Evolutionary conservation across 1,140 invertebrate species (phyloP).

Genomic region (Brachystomella parvula): DNA sequence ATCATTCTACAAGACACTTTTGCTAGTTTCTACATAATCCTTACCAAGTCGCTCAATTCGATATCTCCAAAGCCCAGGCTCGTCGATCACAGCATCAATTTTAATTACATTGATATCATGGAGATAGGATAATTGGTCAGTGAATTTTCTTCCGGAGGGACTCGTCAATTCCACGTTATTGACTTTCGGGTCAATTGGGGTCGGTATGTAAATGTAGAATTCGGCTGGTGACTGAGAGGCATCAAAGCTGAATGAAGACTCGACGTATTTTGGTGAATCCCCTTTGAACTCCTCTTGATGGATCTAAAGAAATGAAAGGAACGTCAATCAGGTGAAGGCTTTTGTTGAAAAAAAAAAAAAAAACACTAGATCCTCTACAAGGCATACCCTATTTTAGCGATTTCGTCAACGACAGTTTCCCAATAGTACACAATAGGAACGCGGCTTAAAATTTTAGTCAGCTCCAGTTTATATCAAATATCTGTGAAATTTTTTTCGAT

Average conservation of each 20-base stretch:
- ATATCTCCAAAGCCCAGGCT: conserved; percentile 35
- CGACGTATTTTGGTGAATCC: conserved; percentile 33
- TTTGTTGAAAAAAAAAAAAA: too few species aligned
- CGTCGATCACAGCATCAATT: conserved; percentile 35
- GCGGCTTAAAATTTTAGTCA: too few species aligned
- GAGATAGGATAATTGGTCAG: conserved; percentile 29
- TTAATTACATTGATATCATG: conserved; percentile 38
- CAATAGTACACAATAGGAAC: too few species aligned
- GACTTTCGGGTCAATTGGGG: conserved; percentile 34
- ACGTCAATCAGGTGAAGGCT: background rate
- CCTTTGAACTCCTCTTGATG: conserved; percentile 37
- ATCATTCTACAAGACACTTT: too few species aligned
- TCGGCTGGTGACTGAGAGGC: conserved; percentile 25
- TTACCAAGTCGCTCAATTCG: conserved; percentile 31
- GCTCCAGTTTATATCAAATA: too few species aligned
- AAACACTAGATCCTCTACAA: too few species aligned
- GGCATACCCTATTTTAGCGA: too few species aligned
- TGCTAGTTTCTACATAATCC: background rate
- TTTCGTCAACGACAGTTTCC: too few species aligned
- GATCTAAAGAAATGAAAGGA: conserved; percentile 17
- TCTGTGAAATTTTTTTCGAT: too few species aligned
- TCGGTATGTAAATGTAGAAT: conserved; percentile 36
- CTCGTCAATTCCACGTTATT: conserved; percentile 36
- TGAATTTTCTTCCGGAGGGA: conserved; percentile 33
- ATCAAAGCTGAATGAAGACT: conserved; percentile 33